Percentiles rank a stretch among this genome's conserved stretches.
phyloP scores from a whole-genome alignment of 2,797 vertebrate species.

The Carapus acus region DNA sequence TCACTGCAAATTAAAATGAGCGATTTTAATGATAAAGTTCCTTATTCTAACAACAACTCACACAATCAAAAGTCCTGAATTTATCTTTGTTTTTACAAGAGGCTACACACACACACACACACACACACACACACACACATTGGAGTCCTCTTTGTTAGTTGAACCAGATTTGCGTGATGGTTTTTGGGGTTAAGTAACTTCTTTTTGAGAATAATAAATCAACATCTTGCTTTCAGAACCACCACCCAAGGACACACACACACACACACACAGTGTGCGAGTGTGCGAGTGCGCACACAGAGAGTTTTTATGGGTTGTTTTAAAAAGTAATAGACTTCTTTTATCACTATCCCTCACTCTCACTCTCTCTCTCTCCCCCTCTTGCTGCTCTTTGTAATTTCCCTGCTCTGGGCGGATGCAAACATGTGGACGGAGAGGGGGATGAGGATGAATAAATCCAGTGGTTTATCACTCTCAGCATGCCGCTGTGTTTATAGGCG shows the following conservation, averaged over 20 bases:
- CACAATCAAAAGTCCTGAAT: too few species aligned
- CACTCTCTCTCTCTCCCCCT: too few species aligned
- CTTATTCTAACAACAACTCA: too few species aligned
- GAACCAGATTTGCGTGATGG: slow-evolving; percentile 5
- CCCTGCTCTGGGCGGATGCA: slow-evolving; percentile 57
- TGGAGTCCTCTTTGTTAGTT: slow-evolving; percentile 16
- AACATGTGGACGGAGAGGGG: slow-evolving; percentile 65
- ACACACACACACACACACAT: slow-evolving; percentile 7
- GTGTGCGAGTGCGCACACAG: slow-evolving; percentile 11
- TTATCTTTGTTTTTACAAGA: too few species aligned
- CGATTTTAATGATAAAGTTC: too few species aligned
- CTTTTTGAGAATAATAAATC: too few species aligned
- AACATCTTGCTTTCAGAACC: background rate
- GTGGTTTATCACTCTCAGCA: slow-evolving; percentile 75
- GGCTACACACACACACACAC: slow-evolving; percentile 5
- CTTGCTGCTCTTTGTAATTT: slow-evolving; percentile 36
- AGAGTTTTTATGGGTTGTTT: slow-evolving; percentile 13
- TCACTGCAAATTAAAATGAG: too few species aligned
- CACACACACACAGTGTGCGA: slow-evolving; percentile 15
- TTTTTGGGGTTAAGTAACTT: too few species aligned
- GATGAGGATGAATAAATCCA: slow-evolving; percentile 70
- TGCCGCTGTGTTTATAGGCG: slow-evolving; percentile 69
- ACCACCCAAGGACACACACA: background rate
- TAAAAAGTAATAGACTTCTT: slow-evolving; percentile 39
- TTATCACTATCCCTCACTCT: slow-evolving; percentile 28